These are phyloP conservation scores for Protophormia terraenovae DNA, from an alignment of 2,888 invertebrate species.

Conservation along the genomic window DNA sequence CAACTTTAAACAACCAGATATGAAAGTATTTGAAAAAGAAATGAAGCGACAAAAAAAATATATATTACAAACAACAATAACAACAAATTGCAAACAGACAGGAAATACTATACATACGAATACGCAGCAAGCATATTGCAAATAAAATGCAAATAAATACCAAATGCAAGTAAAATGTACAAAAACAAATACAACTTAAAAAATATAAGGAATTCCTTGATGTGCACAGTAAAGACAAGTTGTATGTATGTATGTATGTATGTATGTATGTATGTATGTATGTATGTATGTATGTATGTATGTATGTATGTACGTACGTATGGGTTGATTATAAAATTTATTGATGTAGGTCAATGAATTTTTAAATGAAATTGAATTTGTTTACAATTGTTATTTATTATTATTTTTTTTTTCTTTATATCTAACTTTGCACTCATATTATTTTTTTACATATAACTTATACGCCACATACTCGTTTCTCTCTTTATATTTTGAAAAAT, in stretches of 20 bases:
- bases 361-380: conserved; percentile 25
- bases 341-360: conserved; percentile 55
- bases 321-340: conserved; percentile 1
- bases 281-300: no score
- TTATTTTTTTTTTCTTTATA: background rate
- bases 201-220: conserved; percentile 51
- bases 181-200: background rate
- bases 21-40: conserved; percentile 27
- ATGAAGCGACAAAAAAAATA: conserved; percentile 2
- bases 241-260: no score
- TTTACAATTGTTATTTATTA: background rate
- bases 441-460: background rate
- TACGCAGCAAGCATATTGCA: background rate
- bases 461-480: background rate
- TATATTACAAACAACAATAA: conserved; percentile 10
- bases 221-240: conserved; percentile 7
- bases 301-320: no score
- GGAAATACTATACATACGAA: conserved; percentile 31
- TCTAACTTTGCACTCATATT: background rate
- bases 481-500: background rate
- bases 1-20: conserved; percentile 27
- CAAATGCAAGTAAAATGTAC: background rate
- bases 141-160: conserved; percentile 16
- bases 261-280: no score
- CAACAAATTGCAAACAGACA: conserved; percentile 16